These are phyloP conservation scores for Euleptes europaea DNA, from an alignment of 2,113 vertebrate genomes.

Conservation along the genomic window DNA sequence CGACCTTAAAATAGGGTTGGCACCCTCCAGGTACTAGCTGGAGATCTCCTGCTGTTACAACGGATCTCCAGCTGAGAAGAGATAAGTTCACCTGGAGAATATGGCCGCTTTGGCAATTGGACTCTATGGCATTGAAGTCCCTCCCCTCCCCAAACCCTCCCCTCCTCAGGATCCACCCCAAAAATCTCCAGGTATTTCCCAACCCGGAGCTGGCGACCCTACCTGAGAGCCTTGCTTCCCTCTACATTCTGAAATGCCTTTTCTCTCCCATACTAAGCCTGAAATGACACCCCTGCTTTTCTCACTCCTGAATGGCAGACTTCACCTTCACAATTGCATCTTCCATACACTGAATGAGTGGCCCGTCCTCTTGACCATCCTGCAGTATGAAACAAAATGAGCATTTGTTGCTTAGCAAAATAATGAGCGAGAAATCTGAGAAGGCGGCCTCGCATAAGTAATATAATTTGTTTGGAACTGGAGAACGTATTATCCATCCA, in stretches of 20 bases:
- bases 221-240: background rate
- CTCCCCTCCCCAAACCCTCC: too few species aligned
- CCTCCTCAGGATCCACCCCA: too few species aligned
- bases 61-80: too few species aligned
- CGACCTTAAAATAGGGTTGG: too few species aligned
- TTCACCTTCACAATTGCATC: background rate
- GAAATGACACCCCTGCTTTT: background rate
- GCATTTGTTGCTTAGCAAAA: slow-evolving; percentile 52
- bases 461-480: slow-evolving; percentile 63
- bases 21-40: too few species aligned
- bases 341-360: background rate
- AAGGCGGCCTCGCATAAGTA: slow-evolving; percentile 56
- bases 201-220: too few species aligned
- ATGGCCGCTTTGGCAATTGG: too few species aligned
- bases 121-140: too few species aligned
- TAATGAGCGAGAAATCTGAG: slow-evolving; percentile 50
- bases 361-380: background rate
- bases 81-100: too few species aligned
- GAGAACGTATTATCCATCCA: slow-evolving; percentile 48
- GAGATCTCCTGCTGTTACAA: too few species aligned
- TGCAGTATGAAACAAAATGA: slow-evolving; percentile 28
- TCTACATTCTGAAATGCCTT: background rate
- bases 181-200: too few species aligned
- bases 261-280: background rate
- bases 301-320: background rate